Conservation (phyloP, 2,113 vertebrate species). For the Candoia aspera region DNA sequence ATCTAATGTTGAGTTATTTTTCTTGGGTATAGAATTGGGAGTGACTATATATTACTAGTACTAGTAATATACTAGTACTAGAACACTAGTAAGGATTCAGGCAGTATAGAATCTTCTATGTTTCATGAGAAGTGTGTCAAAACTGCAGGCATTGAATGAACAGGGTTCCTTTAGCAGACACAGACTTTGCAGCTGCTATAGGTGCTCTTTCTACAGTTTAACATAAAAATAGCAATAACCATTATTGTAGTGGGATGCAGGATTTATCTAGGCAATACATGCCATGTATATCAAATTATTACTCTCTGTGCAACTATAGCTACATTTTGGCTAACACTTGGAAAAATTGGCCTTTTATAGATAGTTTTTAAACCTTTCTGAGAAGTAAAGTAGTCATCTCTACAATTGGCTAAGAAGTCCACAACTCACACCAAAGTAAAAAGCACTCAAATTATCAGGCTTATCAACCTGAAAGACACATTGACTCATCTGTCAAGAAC, state of each 20-base stretch:
- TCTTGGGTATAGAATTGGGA: background rate
- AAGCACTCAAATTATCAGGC: conserved; percentile 31
- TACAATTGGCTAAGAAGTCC: conserved; percentile 11
- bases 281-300: background rate
- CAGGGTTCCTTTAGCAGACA: conserved; percentile 3
- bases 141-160: background rate
- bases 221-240: background rate
- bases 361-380: conserved; percentile 9
- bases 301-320: background rate
- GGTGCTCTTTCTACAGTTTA: background rate
- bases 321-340: conserved; percentile 5
- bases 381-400: conserved; percentile 33
- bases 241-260: background rate
- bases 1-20: background rate
- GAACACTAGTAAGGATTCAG: background rate
- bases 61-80: too few species aligned
- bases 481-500: conserved; percentile 12
- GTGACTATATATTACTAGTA: background rate
- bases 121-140: background rate
- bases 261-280: background rate
- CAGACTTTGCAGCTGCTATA: background rate
- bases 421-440: background rate
- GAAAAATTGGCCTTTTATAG: background rate
- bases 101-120: background rate
- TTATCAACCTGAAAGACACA: background rate